Percentiles rank a stretch among this genome's conserved stretches.
phyloP scores from a whole-genome alignment of 2,113 vertebrate genomes.

The Centropristis striata region DNA sequence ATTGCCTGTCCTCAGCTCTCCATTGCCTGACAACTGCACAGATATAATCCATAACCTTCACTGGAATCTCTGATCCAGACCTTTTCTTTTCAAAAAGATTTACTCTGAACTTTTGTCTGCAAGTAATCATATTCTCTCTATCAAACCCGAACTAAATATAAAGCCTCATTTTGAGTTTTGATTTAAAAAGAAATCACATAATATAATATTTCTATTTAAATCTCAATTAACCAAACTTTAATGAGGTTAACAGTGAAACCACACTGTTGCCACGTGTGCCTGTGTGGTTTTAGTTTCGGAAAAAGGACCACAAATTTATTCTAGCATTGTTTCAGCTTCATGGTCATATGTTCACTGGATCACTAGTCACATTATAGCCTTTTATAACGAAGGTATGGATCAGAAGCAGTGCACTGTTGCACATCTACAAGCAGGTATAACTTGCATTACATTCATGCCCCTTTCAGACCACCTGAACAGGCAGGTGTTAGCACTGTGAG shows the following conservation, averaged over 20 bases:
- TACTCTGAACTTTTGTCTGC: not conserved
- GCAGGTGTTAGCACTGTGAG: not conserved
- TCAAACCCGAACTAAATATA: not conserved
- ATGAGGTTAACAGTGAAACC: not conserved
- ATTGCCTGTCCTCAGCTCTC: not conserved
- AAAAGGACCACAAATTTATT: not conserved
- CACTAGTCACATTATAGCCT: not conserved
- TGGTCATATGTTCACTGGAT: not conserved
- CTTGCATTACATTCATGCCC: not conserved
- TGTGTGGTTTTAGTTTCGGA: not conserved
- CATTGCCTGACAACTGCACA: constrained; percentile 26
- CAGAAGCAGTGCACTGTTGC: not conserved
- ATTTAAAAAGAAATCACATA: no score
- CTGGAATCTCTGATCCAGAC: not conserved
- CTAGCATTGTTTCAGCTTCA: not conserved
- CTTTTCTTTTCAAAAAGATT: not conserved
- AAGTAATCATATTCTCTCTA: not conserved
- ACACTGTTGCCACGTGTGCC: not conserved
- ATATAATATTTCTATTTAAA: not conserved
- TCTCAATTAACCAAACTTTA: not conserved
- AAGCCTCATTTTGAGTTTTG: not conserved
- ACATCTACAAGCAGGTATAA: not conserved
- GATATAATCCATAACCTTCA: not conserved
- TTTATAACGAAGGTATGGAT: not conserved
- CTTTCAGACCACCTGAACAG: not conserved